phyloP scores from a whole-genome alignment of 2,888 invertebrate genomes.

The Automeris io region DNA sequence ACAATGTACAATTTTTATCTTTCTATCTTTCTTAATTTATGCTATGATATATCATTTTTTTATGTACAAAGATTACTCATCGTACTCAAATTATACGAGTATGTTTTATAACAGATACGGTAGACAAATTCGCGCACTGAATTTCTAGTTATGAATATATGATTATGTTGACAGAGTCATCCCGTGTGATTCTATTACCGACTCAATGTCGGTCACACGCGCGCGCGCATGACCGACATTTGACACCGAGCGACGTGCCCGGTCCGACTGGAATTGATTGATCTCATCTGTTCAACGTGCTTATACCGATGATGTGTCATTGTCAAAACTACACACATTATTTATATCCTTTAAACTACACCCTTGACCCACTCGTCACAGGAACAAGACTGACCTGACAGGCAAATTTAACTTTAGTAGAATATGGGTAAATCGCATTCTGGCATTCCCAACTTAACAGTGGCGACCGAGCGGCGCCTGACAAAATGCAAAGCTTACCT shows the following conservation, averaged over 20 bases:
- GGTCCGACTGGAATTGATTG: constrained; percentile 6
- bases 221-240: constrained; percentile 40
- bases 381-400: background rate
- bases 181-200: constrained; percentile 37
- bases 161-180: constrained; percentile 11
- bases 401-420: too few species aligned
- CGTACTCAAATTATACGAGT: too few species aligned
- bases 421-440: too few species aligned
- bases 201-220: constrained; percentile 53
- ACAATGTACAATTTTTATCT: too few species aligned
- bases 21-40: too few species aligned
- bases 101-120: too few species aligned
- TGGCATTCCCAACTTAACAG: too few species aligned
- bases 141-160: background rate
- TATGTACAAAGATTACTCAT: too few species aligned
- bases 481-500: too few species aligned
- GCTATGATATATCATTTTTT: too few species aligned
- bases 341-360: background rate
- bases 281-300: constrained; percentile 15
- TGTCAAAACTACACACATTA: background rate
- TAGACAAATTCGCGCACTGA: too few species aligned
- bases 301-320: constrained; percentile 9
- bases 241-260: constrained; percentile 24
- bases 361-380: background rate
- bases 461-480: too few species aligned